These are phyloP conservation scores for Uloborus plumipes DNA, from an alignment of 2,888 invertebrate genomes.

Conservation along the genomic window DNA sequence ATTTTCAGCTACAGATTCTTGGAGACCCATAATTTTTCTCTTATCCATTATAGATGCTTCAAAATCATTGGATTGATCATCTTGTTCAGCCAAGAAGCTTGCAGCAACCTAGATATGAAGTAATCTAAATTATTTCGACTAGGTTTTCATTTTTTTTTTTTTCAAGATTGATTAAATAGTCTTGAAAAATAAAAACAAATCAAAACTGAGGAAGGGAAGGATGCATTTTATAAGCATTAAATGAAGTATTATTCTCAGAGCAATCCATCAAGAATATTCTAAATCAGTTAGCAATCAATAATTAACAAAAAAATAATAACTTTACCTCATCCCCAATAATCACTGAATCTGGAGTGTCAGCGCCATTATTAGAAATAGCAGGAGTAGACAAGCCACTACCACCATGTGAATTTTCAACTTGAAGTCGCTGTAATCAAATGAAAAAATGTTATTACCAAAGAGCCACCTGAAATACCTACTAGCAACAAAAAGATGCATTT, in stretches of 20 bases:
- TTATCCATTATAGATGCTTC: constrained; percentile 70
- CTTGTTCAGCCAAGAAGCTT: constrained; percentile 61
- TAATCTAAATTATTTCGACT: no score
- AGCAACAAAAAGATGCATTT: no score
- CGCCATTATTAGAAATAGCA: constrained; percentile 60
- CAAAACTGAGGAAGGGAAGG: no score
- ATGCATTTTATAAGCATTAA: no score
- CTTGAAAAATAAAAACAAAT: no score
- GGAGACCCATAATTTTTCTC: constrained; percentile 65
- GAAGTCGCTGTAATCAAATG: constrained; percentile 73
- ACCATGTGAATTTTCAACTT: constrained; percentile 70
- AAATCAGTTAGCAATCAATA: neutral
- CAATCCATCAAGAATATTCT: neutral
- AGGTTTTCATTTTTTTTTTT: no score
- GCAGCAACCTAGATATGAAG: constrained; percentile 47
- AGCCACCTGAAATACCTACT: no score
- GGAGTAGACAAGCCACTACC: constrained; percentile 66
- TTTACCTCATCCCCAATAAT: constrained; percentile 65
- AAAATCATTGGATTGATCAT: constrained; percentile 68
- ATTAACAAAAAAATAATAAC: neutral
- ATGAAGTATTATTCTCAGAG: no score
- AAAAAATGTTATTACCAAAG: neutral
- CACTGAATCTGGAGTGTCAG: constrained; percentile 66
- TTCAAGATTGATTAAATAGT: no score
- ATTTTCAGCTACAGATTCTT: constrained; percentile 39